Base-by-base conservation (phyloP, 2,113 vertebrate species). In the Catagonus wagneri region DNA sequence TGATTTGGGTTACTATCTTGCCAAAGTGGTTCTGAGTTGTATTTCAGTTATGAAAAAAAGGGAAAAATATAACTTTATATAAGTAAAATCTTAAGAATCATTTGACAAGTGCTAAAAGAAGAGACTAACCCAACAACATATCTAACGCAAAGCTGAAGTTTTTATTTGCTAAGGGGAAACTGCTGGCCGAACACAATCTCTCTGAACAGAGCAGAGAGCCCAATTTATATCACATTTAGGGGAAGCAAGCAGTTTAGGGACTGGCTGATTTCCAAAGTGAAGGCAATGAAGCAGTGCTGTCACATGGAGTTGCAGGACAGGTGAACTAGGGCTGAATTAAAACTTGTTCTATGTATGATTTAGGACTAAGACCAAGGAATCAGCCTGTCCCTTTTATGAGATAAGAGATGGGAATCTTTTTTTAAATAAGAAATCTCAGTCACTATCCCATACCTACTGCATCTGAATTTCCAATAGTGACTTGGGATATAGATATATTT, bases 11-110 rank as follows among this genome's bases (percentile, higher is more conserved):
- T 54, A 56, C 25, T 36, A 2, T 23, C 52, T 94, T 78, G 58
- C 74, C 90, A 63, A 23, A 22, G 27, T 93, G 50, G 80, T 68
- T 81, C 23, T 20, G 20, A 91, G 5, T 56, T 39, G 2, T 56
- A 72, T 84, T 91, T 88, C 86, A 90, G n/a, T 60, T 84, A 44
- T 71, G 4, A 29, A 12, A 65, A 27, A 44, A 19, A 52, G 10
- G 3, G 22, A 34, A 71, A 72, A 58, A 36, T 85, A 39, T 58
- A 25, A 69, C 19, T 63, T 52, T 3, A 29, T 56, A 3, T 69
- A 44, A 68, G 56, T 66, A 60, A 66, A 87, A 66, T 19, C 12
- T 66, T 92, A 11, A 87, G 39, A 92, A 84, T 96, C 79, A 75
- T 54, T 90, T 75, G 44, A 71, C 8, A 44, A 63, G 7, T 63